A percentile compares a stretch with the other conserved stretches of the same genome.
Conservation (phyloP, 1,140 invertebrate species). For the Vanessa tameamea region DNA sequence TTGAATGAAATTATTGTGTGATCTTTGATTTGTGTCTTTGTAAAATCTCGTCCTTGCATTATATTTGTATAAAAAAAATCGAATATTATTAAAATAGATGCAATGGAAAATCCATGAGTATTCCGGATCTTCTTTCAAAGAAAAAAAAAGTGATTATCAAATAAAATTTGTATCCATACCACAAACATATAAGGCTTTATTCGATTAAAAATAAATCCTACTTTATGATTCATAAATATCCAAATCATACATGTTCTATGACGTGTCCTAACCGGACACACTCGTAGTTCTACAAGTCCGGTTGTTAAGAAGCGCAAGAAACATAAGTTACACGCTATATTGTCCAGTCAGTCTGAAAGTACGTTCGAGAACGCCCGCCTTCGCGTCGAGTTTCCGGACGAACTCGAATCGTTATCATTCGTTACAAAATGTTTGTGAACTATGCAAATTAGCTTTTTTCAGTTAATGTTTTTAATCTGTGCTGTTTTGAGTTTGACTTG, state of each 20-base stretch:
- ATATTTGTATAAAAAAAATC: too few relatives aligned
- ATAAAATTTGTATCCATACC: too few relatives aligned
- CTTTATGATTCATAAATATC: not conserved
- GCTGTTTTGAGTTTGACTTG: slow-evolving; percentile 1
- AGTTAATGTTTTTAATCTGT: slow-evolving; percentile 3
- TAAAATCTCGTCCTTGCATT: too few relatives aligned
- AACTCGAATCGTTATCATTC: not conserved
- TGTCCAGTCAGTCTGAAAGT: slow-evolving; percentile 4
- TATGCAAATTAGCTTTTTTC: not conserved
- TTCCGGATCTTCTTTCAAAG: too few relatives aligned
- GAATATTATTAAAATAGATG: too few relatives aligned
- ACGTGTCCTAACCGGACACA: slow-evolving; percentile 6
- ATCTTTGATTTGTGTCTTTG: too few relatives aligned
- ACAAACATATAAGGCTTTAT: not conserved
- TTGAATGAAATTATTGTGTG: too few relatives aligned
- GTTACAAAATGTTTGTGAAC: slow-evolving; percentile 4
- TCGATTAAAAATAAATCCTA: not conserved
- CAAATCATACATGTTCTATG: not conserved
- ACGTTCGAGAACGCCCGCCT: not conserved
- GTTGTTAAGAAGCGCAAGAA: slow-evolving; percentile 2
- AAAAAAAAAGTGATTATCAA: too few relatives aligned
- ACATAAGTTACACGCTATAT: not conserved
- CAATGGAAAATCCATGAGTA: too few relatives aligned
- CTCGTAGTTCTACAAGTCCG: not conserved
- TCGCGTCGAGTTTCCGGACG: not conserved